Evolutionary conservation across 30 jellyfish, hydroid and myxozoan species (phyloP), one percentile per base, ranked within the genome.

Genomic region (Morbakka virulenta): DNA sequence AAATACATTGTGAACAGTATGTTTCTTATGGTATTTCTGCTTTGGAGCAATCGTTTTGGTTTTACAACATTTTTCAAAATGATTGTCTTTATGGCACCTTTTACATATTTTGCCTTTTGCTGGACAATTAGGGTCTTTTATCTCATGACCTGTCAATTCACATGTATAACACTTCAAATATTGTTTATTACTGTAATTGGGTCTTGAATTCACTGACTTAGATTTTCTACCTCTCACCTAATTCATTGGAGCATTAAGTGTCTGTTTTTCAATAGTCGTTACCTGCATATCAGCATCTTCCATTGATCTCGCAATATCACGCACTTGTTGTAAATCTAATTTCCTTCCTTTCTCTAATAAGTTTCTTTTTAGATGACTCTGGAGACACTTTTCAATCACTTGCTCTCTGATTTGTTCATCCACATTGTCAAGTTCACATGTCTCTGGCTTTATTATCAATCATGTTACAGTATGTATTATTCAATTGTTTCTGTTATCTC

Each of bases 371-470:
- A 72, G 47, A 57, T 28, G 24, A 17, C 64, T 28, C 26, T 76
- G 53, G 30, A 12, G 35, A 33, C 86, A 80, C 32, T 68, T 68
- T 51, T 52, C 86, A 22, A 79, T 79, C 64, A 79, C 86, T 65
- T 79, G 91, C 24, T 65, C 78, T 12, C 79, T 31, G 2, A 79
- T 65, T 33, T 69, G 72, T 24, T 79, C 91, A 65, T 67, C 91
- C 2, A 12, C 35, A 2, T 23, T 49, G 6, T 33, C 73, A 65
- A 79, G 68, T 11, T 79, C 86, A 79, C 91, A 79, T 4, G 52
- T 20, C 28, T 67, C 68, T 23, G 91, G 84, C 26, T 66, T 77
- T 20, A 23, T 52, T 32, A 30, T 28, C 17, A 74, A 32, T n/a
- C 74, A 22, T 66, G 85, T 62, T 3, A 63, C n/a, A n/a, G n/a